Evolutionary conservation across 2,797 vertebrate species (phyloP), one percentile per base, ranked within the genome.

Genomic region (Vireo griseus): DNA sequence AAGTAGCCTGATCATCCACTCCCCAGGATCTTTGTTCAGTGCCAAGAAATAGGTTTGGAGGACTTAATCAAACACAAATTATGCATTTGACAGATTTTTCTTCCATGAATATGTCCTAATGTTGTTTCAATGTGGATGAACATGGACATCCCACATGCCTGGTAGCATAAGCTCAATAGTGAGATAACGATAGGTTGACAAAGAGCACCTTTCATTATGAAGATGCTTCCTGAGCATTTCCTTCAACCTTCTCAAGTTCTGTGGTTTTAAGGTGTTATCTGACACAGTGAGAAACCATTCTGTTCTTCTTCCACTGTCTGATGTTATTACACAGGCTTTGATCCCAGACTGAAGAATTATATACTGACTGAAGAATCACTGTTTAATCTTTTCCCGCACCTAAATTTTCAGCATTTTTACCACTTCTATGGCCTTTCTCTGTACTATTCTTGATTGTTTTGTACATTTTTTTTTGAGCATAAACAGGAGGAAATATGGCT

Each of bases 101-200:
- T 83, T 33, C n/a, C 15, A 33, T 31, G 17, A 72, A 55, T 68
- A 72, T 31, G 5, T n/a, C 25, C 45, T 18, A 25, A 21, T 72
- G 26, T 12, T 75, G 2, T 72, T 76, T 76, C 15, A 82, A n/a
- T 62, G 25, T 48, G 25, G 21, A 25, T 63, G 44, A 67, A 26
- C 0, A 0, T 3, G 52, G 35, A 42, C 18, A 12, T 42, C 12
- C 5, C 37, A 51, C 8, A 16, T 26, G 13, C 11, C 31, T 47
- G 18, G 10, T 22, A 73, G 18, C 20, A 6, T 12, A 25, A 73
- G 20, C 62, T 82, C 39, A 58, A 2, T 22, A 50, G 9, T 22
- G 13, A 10, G 26, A 54, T 39, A 40, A 7, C 29, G 20, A 26
- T 40, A n/a, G 1, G 0, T 10, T 45, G 54, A 31, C 28, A 47